phyloP scores from a whole-genome alignment of 2,113 vertebrate species.

The Oostethus manadensis region DNA sequence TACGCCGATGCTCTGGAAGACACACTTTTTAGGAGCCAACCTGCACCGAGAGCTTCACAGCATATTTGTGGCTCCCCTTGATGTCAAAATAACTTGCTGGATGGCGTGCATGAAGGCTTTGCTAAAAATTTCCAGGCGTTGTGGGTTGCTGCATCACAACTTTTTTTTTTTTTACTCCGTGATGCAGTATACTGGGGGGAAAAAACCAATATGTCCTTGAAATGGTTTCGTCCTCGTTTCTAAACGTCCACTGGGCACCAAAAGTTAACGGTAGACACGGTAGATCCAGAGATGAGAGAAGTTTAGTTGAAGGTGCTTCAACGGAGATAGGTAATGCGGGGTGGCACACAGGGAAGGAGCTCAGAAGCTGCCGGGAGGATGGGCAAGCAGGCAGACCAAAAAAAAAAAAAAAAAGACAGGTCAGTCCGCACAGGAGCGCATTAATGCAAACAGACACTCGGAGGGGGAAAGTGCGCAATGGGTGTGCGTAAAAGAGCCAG shows the following conservation, averaged over 20 bases:
- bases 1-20: conserved; percentile 28
- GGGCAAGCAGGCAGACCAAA: neutral
- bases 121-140: conserved; percentile 27
- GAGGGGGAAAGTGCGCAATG: conserved; percentile 1
- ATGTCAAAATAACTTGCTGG: conserved; percentile 40
- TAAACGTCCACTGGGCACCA: conserved; percentile 13
- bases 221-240: neutral
- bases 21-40: conserved; percentile 31
- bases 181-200: conserved; percentile 13
- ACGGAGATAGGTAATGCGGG: conserved; percentile 33
- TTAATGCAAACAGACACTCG: conserved; percentile 16
- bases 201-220: conserved; percentile 16
- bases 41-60: conserved; percentile 40
- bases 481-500: conserved; percentile 26
- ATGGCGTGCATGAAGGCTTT: conserved; percentile 20
- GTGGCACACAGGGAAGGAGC: conserved; percentile 39
- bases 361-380: conserved; percentile 15
- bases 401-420: conserved; percentile 4
- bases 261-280: neutral
- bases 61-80: conserved; percentile 40
- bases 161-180: conserved; percentile 9
- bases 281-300: conserved; percentile 25
- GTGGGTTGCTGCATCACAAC: conserved; percentile 31
- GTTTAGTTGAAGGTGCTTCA: conserved; percentile 26
- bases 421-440: conserved; percentile 7